phyloP scores from a whole-genome alignment of 2,113 vertebrate species.

The Sterna hirundo region DNA sequence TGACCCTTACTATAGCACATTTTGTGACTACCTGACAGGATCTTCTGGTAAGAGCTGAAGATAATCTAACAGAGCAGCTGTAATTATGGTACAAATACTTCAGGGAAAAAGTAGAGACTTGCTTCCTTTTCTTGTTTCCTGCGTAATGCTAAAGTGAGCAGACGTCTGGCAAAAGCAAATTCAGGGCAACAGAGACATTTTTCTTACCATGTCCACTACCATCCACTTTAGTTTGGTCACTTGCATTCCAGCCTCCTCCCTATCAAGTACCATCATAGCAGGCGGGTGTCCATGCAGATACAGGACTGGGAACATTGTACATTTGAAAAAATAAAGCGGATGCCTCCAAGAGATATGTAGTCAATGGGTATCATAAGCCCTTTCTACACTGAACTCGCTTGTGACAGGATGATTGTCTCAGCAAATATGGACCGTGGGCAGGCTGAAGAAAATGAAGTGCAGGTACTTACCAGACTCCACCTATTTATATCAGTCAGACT shows the following conservation, averaged over 20 bases:
- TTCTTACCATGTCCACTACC: not conserved
- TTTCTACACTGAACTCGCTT: not conserved
- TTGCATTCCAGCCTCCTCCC: not conserved
- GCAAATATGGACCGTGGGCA: not conserved
- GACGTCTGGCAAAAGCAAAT: not conserved
- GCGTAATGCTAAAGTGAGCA: not conserved
- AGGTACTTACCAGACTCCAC: not conserved
- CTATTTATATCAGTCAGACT: not conserved
- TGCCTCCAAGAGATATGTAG: not conserved
- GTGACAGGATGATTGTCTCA: not conserved
- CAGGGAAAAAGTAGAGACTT: not conserved
- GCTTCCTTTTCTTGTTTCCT: not conserved
- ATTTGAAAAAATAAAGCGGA: not conserved
- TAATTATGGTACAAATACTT: not conserved
- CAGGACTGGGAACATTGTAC: not conserved
- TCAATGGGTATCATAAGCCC: not conserved
- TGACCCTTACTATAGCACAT: not conserved
- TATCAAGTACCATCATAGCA: not conserved
- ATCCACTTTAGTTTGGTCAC: not conserved
- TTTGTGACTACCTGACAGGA: not conserved
- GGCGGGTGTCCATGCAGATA: not conserved
- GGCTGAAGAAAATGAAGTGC: not conserved
- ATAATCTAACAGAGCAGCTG: slow-evolving; percentile 7
- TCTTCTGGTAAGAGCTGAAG: not conserved
- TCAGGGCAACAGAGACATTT: not conserved